These are phyloP conservation scores for Glaucopsyche alexis DNA, from an alignment of 2,888 invertebrate genomes.

Conservation along the genomic window DNA sequence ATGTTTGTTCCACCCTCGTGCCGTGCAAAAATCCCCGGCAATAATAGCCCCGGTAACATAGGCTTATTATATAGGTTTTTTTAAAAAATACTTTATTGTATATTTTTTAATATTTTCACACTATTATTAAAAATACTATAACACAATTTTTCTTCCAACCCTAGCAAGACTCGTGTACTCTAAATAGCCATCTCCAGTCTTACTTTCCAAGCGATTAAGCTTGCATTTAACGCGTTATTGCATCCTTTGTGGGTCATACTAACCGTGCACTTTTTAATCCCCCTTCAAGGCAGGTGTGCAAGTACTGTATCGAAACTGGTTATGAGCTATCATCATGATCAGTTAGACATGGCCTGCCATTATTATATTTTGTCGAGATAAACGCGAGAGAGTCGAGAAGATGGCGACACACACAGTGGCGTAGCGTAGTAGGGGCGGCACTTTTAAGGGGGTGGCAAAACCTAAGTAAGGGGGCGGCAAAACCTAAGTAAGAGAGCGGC, in stretches of 20 bases:
- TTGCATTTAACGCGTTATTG: slow-evolving; percentile 42
- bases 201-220: slow-evolving; percentile 41
- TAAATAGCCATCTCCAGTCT: slow-evolving; percentile 32
- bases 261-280: slow-evolving; percentile 16
- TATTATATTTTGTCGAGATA: background rate
- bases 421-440: too few relatives aligned
- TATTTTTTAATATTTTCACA: too few relatives aligned
- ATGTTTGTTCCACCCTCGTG: too few relatives aligned
- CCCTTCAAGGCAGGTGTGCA: slow-evolving; percentile 7
- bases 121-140: background rate
- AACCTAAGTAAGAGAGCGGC: too few relatives aligned
- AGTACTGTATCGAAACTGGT: background rate
- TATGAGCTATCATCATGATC: background rate
- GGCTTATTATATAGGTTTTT: too few relatives aligned
- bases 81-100: too few relatives aligned
- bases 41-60: too few relatives aligned
- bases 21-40: too few relatives aligned
- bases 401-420: too few relatives aligned
- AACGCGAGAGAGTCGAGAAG: too few relatives aligned
- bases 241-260: slow-evolving; percentile 40
- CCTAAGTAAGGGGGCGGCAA: too few relatives aligned
- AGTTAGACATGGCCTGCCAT: background rate
- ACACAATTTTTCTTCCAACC: slow-evolving; percentile 15
- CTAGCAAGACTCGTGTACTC: slow-evolving; percentile 22
- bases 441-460: too few relatives aligned